Percentiles rank a stretch among this genome's conserved stretches.
phyloP scores from a whole-genome alignment of 1,140 invertebrate species.

The Hestina assimilis region DNA sequence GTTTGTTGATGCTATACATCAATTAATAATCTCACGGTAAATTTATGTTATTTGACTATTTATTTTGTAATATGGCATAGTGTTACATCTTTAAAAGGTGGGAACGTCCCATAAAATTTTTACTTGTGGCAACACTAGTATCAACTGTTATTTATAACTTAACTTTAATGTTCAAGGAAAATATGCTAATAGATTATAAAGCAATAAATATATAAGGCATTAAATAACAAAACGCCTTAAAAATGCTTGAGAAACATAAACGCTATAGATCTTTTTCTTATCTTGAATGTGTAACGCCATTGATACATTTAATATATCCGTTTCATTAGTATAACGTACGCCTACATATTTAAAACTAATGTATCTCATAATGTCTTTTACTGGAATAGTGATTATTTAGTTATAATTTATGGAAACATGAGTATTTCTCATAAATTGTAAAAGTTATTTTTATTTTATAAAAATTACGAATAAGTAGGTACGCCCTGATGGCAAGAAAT shows the following conservation, averaged over 20 bases:
- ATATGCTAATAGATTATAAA: constrained; percentile 11
- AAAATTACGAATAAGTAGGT: too few species aligned
- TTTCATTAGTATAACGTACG: constrained; percentile 1
- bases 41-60: too few species aligned
- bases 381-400: constrained; percentile 9
- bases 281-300: neutral
- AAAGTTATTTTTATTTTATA: too few species aligned
- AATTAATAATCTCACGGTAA: too few species aligned
- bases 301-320: neutral
- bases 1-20: too few species aligned
- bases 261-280: neutral
- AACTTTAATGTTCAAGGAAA: constrained; percentile 14
- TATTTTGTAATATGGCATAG: too few species aligned
- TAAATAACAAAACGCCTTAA: neutral
- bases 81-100: too few species aligned
- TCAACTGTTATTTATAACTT: constrained; percentile 25
- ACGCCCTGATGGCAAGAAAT: too few species aligned
- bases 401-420: neutral
- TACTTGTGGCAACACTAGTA: too few species aligned
- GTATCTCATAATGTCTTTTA: neutral
- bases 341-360: neutral
- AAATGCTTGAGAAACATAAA: neutral
- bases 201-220: neutral
- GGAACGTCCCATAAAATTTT: too few species aligned
- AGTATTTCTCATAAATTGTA: neutral